These are phyloP conservation scores for Hypomecis punctinalis DNA, from an alignment of 2,888 invertebrate species.

Conservation along the genomic window DNA sequence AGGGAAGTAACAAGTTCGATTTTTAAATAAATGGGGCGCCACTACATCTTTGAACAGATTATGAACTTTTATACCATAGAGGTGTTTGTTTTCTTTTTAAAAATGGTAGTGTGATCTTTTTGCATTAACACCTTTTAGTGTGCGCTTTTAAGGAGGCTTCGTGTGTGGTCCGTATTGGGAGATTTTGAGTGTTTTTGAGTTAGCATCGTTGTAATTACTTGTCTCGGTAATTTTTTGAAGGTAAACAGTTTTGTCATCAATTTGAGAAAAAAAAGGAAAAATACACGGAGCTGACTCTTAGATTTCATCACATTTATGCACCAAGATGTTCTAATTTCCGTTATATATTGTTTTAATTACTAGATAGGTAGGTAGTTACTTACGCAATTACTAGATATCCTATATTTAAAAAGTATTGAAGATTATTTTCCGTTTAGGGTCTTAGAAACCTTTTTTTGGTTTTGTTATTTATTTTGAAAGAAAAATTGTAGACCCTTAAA, in stretches of 20 bases:
- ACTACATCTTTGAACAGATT: conserved; percentile 69
- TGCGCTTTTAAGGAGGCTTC: conserved; percentile 68
- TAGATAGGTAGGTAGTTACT: too few species aligned
- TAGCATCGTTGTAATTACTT: conserved; percentile 52
- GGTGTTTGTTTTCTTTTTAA: conserved; percentile 69
- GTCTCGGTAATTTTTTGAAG: conserved; percentile 39
- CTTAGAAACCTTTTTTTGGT: too few species aligned
- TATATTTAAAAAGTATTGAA: too few species aligned
- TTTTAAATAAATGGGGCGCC: conserved; percentile 74
- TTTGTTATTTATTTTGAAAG: too few species aligned
- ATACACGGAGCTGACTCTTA: neutral
- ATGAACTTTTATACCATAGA: conserved; percentile 72
- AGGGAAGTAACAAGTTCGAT: conserved; percentile 70
- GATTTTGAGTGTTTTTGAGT: conserved; percentile 52
- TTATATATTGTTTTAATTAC: too few species aligned
- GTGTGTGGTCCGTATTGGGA: conserved; percentile 73
- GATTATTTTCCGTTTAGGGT: too few species aligned
- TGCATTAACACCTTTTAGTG: conserved; percentile 83
- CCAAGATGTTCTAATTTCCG: too few species aligned
- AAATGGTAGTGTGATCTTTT: conserved; percentile 78
- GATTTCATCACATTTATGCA: neutral
- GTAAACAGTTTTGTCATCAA: conserved; percentile 20
- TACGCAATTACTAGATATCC: too few species aligned
- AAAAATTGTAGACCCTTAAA: too few species aligned
- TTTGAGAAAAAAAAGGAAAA: conserved; percentile 1